phyloP scores from a whole-genome alignment of 2,113 vertebrate species.

The Nycticebus coucang region DNA sequence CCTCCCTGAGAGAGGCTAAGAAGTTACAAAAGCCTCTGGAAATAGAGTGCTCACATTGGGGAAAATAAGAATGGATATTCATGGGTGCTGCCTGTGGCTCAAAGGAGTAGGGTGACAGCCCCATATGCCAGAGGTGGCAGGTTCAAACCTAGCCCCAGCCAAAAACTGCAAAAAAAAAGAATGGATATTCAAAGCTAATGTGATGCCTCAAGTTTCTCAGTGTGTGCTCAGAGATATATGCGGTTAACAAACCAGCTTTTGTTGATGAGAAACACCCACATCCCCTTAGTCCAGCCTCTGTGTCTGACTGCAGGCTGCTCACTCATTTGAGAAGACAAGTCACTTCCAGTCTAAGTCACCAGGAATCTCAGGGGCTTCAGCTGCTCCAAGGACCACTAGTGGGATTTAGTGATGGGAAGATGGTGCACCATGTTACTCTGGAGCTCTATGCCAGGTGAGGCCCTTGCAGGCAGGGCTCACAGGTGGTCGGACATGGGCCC shows the following conservation, averaged over 20 bases:
- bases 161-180: background rate
- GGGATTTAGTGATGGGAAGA: too few species aligned
- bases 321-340: background rate
- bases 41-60: background rate
- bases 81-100: too few species aligned
- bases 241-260: background rate
- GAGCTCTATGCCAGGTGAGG: background rate
- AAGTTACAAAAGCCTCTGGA: background rate
- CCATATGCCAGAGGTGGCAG: too few species aligned
- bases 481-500: rapidly evolving
- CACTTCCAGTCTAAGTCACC: rapidly evolving
- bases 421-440: too few species aligned
- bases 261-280: background rate
- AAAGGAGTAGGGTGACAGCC: too few species aligned
- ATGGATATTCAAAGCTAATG: background rate
- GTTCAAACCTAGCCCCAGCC: too few species aligned
- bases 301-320: background rate
- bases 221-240: background rate
- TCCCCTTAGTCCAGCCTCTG: background rate
- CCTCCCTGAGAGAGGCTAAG: background rate
- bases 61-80: background rate
- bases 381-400: rapidly evolving
- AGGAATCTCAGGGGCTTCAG: background rate
- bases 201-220: background rate
- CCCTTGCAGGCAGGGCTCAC: rapidly evolving